Conservation (phyloP, 2,888 invertebrate genomes). For the Apeira syringaria region DNA sequence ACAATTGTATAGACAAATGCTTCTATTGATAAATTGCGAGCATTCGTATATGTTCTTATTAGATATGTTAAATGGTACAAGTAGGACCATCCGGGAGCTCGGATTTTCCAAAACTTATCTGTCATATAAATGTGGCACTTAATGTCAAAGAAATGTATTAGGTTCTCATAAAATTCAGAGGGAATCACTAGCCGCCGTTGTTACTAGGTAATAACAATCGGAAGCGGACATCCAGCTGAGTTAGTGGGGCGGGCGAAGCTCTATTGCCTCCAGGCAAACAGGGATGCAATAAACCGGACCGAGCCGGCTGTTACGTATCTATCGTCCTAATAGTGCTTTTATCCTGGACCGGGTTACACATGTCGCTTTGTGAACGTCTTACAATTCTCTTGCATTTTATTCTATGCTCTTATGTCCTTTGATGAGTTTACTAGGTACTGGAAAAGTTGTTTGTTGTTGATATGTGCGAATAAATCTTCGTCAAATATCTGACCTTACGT, state of each 20-base stretch:
- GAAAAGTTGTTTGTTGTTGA: too few relatives aligned
- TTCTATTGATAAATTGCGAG: too few relatives aligned
- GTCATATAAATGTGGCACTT: too few relatives aligned
- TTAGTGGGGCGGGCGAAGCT: conserved; percentile 52
- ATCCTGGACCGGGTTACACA: conserved; percentile 56
- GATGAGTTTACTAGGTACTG: too few relatives aligned
- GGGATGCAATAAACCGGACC: conserved; percentile 73
- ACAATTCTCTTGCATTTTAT: conserved; percentile 43
- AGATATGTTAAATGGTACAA: too few relatives aligned
- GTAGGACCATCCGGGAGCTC: too few relatives aligned
- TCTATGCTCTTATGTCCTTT: conserved; percentile 17
- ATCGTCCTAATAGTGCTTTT: conserved; percentile 60
- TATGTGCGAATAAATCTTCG: too few relatives aligned
- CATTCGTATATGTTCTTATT: too few relatives aligned
- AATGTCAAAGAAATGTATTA: conserved; percentile 1
- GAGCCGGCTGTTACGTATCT: conserved; percentile 56
- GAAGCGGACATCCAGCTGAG: conserved; percentile 60
- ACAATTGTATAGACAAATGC: too few relatives aligned
- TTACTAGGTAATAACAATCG: conserved; percentile 70
- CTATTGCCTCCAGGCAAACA: conserved; percentile 74
- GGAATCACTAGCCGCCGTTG: conserved; percentile 27
- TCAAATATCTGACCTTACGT: too few relatives aligned
- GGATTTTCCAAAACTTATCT: too few relatives aligned
- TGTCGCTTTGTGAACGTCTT: conserved; percentile 49
- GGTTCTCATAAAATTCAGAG: conserved; percentile 10